Evolutionary conservation across 37 sponge, comb jelly and placozoan genomes (phyloP).

Genomic region (Geodia barretti): DNA sequence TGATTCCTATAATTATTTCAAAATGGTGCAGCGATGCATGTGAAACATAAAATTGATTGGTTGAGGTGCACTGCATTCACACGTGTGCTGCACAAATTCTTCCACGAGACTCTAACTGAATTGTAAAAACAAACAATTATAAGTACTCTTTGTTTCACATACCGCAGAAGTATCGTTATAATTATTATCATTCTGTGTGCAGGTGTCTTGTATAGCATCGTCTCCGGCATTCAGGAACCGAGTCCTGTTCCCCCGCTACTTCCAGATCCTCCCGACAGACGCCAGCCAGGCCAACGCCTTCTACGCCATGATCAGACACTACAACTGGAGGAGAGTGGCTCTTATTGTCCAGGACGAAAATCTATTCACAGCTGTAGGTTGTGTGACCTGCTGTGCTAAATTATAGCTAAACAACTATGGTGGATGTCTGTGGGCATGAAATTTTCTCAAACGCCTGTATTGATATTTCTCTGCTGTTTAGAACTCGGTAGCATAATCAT

Average conservation of each 20-base stretch:
- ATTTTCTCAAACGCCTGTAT: no score
- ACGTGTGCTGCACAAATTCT: no score
- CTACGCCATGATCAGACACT: constrained; percentile 21
- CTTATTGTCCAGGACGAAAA: constrained; percentile 57
- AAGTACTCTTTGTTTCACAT: neutral
- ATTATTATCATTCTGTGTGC: neutral
- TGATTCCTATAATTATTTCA: neutral
- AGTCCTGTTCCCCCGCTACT: constrained; percentile 20
- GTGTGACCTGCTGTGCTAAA: no score
- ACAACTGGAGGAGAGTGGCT: constrained; percentile 34
- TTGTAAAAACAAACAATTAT: no score
- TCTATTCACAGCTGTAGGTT: constrained; percentile 43
- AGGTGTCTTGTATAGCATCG: constrained; percentile 59
- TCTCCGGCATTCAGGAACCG: constrained; percentile 32
- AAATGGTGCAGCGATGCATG: neutral
- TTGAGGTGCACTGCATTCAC: no score
- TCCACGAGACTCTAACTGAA: no score
- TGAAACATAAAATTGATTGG: no score
- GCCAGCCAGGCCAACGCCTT: constrained; percentile 18
- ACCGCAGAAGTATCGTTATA: neutral
- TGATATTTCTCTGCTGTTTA: no score
- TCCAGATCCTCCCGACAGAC: constrained; percentile 49
- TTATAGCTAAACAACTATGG: no score
- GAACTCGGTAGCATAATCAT: no score
- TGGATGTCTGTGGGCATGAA: no score